phyloP scores from a whole-genome alignment of 2,888 invertebrate species.

The Athetis lepigone region DNA sequence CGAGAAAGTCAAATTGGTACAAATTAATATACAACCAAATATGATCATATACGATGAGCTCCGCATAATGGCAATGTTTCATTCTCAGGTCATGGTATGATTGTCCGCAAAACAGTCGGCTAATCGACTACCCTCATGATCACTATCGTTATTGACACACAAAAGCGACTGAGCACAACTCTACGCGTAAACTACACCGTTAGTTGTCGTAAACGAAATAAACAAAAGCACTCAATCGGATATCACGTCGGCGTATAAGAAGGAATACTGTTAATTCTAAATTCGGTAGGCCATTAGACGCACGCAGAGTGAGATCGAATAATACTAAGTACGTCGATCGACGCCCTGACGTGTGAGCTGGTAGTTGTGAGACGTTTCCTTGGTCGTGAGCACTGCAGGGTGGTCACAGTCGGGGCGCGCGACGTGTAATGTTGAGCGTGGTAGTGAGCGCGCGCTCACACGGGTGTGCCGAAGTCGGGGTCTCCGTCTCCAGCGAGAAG shows the following conservation, averaged over 20 bases:
- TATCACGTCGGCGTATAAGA: slow-evolving; percentile 51
- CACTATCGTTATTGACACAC: slow-evolving; percentile 47
- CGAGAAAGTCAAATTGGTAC: slow-evolving; percentile 24
- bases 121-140: slow-evolving; percentile 35
- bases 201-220: slow-evolving; percentile 37
- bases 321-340: slow-evolving; percentile 51
- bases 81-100: slow-evolving; percentile 26
- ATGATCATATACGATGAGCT: slow-evolving; percentile 52
- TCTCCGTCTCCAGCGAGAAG: slow-evolving; percentile 91
- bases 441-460: slow-evolving; percentile 78
- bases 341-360: slow-evolving; percentile 9
- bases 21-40: slow-evolving; percentile 32
- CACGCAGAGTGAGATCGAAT: slow-evolving; percentile 55
- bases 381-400: neutral
- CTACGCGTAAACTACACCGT: slow-evolving; percentile 51
- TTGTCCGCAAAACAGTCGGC: slow-evolving; percentile 39
- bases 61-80: slow-evolving; percentile 47
- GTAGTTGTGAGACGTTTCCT: neutral
- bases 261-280: slow-evolving; percentile 54
- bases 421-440: neutral
- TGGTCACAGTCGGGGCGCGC: slow-evolving; percentile 3
- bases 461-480: slow-evolving; percentile 93
- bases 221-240: slow-evolving; percentile 48
- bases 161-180: slow-evolving; percentile 58
- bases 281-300: slow-evolving; percentile 61